These are phyloP conservation scores for Thamnaconus septentrionalis DNA, from an alignment of 2,113 vertebrate genomes.

Conservation along the genomic window DNA sequence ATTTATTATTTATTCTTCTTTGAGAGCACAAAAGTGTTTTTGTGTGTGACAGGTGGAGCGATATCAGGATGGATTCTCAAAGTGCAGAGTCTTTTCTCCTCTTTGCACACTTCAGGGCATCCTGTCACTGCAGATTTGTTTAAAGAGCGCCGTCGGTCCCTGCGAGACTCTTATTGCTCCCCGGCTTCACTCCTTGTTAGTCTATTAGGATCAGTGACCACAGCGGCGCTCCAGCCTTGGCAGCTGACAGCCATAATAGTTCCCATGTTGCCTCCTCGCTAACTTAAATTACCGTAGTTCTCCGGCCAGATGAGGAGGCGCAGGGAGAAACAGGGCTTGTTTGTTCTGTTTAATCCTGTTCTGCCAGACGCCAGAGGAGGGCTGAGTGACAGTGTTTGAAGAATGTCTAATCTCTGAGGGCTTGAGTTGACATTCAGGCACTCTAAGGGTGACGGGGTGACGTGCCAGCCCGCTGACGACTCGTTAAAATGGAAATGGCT, in stretches of 20 bases:
- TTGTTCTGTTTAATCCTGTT: too few species aligned
- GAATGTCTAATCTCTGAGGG: too few species aligned
- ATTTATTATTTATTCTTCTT: constrained; percentile 77
- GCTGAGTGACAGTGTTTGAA: too few species aligned
- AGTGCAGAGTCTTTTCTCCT: constrained; percentile 38
- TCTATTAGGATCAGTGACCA: constrained; percentile 34
- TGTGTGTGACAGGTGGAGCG: constrained; percentile 34
- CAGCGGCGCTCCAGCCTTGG: too few species aligned
- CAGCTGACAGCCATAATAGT: background rate
- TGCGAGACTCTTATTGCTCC: constrained; percentile 50
- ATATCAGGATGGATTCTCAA: constrained; percentile 66
- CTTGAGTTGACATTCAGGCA: too few species aligned
- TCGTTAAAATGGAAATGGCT: too few species aligned
- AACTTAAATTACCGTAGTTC: too few species aligned
- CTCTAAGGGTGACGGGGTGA: too few species aligned
- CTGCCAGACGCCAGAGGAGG: too few species aligned
- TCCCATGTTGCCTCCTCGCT: background rate
- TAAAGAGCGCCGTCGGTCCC: constrained; percentile 32
- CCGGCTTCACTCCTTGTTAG: constrained; percentile 21
- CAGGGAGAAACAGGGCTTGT: too few species aligned
- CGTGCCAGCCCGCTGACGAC: too few species aligned
- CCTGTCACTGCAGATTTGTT: constrained; percentile 69
- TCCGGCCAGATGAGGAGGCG: too few species aligned
- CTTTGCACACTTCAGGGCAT: constrained; percentile 50
- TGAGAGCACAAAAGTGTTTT: constrained; percentile 68